Conservation (phyloP, 2,888 invertebrate species). For the Mythimna albipuncta region DNA sequence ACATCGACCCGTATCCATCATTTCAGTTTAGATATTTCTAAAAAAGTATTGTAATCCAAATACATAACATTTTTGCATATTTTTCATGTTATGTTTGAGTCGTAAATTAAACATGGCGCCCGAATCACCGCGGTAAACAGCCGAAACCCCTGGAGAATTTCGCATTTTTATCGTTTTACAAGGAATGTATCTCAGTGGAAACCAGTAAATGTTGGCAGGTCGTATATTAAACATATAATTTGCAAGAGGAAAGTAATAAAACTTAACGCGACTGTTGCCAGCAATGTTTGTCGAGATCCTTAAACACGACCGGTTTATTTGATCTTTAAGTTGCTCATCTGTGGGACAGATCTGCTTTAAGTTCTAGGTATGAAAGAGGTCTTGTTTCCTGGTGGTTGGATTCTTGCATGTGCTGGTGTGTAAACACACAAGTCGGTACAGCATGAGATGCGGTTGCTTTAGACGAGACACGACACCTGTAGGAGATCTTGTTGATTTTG, state of each 20-base stretch:
- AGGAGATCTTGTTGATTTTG: conserved; percentile 60
- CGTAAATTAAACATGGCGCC: conserved; percentile 67
- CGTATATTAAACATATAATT: conserved; percentile 85
- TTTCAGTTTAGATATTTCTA: conserved; percentile 23
- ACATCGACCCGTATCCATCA: conserved; percentile 42
- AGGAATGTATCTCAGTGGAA: conserved; percentile 76
- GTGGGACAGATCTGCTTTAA: conserved; percentile 24
- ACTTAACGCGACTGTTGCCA: conserved; percentile 84
- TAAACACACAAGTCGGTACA: conserved; percentile 86
- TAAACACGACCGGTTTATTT: conserved; percentile 76
- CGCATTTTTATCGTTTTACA: conserved; percentile 81
- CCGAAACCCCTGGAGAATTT: conserved; percentile 69
- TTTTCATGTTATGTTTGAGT: conserved; percentile 40
- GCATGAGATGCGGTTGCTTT: conserved; percentile 74
- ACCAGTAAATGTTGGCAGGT: conserved; percentile 60
- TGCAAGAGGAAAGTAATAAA: conserved; percentile 87
- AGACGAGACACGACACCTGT: conserved; percentile 83
- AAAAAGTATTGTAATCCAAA: conserved; percentile 47
- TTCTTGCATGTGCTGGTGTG: conserved; percentile 84
- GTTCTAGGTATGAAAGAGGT: conserved; percentile 62
- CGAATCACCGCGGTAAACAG: conserved; percentile 70
- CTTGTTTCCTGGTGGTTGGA: conserved; percentile 73
- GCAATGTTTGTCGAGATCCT: conserved; percentile 86
- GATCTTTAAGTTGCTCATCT: conserved; percentile 63
- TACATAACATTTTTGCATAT: conserved; percentile 39